Evolutionary conservation across 2,888 invertebrate genomes (phyloP), one percentile per base, ranked within the genome.

Genomic region (Polylopha cassiicola): DNA sequence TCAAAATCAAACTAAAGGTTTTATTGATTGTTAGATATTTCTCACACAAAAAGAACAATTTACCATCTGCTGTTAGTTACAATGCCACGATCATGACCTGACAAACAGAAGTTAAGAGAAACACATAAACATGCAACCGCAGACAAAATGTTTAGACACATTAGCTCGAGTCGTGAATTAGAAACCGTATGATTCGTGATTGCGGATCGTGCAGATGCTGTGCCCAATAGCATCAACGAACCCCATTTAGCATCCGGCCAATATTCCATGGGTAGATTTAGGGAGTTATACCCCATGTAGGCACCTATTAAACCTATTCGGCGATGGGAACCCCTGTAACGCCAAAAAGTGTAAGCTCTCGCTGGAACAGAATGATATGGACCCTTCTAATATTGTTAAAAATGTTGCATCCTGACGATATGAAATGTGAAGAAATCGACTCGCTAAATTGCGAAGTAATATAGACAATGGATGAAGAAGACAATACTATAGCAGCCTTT

Each of bases 211-310:
- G 59, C 53, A 52, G 56, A 57, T 59, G 61, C 55, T 56, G 71
- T 74, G 70, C 68, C 62, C 59, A 60, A 70, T 59, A 46, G 61
- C 58, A 68, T 62, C 55, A 73, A 88, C 88, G 79, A 87, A 89
- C 88, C 89, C 89, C 89, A 89, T 73, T 88, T 87, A 52, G 88
- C 88, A 69, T 76, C 69, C 52, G 87, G 87, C 87, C 88, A 87
- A 71, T 84, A 81, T 63, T 88, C 87, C 87, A 88, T 81, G 54
- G 81, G 85, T 58, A 86, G 71, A 55, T 86, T 79, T 53, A 88
- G 74, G 43, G 88, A 82, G 67, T 85, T 85, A 73, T 84, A 86
- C 48, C 86, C 86, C 84, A 87, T 76, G 61, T 77, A 77, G 58
- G 84, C 84, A 55, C 77, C 73, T 71, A 77, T 56, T 55, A 75